Percentiles rank a stretch among this genome's conserved stretches.
Conservation (phyloP, 1,140 invertebrate species). For the Battus philenor region DNA sequence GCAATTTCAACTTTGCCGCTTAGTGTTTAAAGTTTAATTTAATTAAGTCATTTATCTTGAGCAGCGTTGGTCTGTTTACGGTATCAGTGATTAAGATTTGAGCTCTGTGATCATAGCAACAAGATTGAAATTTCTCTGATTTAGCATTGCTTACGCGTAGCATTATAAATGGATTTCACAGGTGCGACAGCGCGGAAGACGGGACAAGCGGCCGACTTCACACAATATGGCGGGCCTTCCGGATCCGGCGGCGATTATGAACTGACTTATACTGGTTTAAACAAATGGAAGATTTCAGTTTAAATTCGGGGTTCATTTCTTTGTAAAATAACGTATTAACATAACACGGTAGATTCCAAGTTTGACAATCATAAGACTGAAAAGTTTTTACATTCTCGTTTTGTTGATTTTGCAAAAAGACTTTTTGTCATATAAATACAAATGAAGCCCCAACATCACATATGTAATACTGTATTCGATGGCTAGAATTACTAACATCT, state of each 20-base stretch:
- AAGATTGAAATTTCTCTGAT: constrained; percentile 21
- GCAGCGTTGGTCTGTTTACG: no score
- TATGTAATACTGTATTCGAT: no score
- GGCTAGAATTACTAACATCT: no score
- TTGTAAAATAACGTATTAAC: constrained; percentile 1
- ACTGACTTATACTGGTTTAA: constrained; percentile 34
- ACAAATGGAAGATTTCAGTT: constrained; percentile 17
- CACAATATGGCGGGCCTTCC: constrained; percentile 63
- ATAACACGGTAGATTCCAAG: no score
- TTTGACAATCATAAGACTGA: no score
- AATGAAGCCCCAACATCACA: no score
- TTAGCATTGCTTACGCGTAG: constrained; percentile 20
- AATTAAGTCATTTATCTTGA: constrained; percentile 10
- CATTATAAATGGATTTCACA: constrained; percentile 50
- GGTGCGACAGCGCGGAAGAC: constrained; percentile 64
- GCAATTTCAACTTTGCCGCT: constrained; percentile 32
- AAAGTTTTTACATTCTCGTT: no score
- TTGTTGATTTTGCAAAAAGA: no score
- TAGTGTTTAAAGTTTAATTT: constrained; percentile 25
- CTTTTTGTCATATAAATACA: no score
- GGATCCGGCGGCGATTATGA: constrained; percentile 57
- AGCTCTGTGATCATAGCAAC: constrained; percentile 14
- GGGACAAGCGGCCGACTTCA: constrained; percentile 62
- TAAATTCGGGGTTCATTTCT: background rate
- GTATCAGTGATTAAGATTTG: background rate